phyloP scores from a whole-genome alignment of 2,797 vertebrate species.

The Xiphorhynchus erythropygius region DNA sequence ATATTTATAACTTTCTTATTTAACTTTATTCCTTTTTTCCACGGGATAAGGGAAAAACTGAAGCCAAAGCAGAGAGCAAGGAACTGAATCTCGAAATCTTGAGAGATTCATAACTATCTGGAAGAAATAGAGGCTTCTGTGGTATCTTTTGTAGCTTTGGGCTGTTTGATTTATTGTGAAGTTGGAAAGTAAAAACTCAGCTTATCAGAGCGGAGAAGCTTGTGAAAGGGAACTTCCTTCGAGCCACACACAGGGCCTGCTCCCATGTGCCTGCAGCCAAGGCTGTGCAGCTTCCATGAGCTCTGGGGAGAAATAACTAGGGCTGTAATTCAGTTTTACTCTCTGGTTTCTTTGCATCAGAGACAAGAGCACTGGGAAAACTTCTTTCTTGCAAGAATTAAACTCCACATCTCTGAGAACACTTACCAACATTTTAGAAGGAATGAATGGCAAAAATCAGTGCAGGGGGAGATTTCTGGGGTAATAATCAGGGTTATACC shows the following conservation, averaged over 20 bases:
- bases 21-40: neutral
- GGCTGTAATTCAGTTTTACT: neutral
- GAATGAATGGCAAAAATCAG: neutral
- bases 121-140: neutral
- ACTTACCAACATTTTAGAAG: neutral
- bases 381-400: neutral
- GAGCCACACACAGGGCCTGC: neutral
- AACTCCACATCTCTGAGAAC: neutral
- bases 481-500: neutral
- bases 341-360: neutral
- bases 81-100: neutral
- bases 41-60: neutral
- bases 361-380: neutral
- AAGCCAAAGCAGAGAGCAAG: neutral
- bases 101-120: neutral
- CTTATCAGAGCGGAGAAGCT: neutral
- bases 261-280: neutral
- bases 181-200: neutral
- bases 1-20: neutral
- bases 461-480: neutral
- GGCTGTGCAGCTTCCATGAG: neutral
- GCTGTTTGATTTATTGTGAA: neutral
- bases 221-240: neutral
- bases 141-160: neutral
- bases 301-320: neutral